Evolutionary conservation across 2,797 vertebrate genomes (phyloP).

Genomic region (Clarias fuscus): DNA sequence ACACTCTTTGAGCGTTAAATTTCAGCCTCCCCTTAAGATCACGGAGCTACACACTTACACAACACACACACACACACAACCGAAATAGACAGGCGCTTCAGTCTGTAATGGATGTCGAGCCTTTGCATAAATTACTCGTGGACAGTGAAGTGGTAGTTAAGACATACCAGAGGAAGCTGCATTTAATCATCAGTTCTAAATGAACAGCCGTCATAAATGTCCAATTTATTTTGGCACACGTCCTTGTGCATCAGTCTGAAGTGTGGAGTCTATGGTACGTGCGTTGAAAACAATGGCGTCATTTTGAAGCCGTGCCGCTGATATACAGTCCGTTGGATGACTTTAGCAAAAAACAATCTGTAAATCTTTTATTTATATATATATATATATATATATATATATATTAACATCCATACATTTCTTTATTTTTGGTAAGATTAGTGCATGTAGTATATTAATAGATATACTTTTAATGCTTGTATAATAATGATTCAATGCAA

Average conservation of each 20-base stretch:
- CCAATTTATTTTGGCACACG: background rate
- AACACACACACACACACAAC: background rate
- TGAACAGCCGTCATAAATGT: background rate
- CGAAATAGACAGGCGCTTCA: background rate
- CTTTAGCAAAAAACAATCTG: background rate
- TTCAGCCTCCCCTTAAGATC: background rate
- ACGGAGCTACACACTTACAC: background rate
- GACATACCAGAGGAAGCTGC: background rate
- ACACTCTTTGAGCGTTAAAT: background rate
- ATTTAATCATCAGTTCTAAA: background rate
- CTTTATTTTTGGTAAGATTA: no score
- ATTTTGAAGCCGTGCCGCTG: background rate
- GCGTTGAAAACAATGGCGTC: background rate
- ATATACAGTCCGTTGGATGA: background rate
- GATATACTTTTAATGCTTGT: background rate
- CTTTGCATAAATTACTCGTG: background rate
- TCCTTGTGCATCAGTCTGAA: background rate
- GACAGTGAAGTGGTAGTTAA: background rate
- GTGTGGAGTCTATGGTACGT: no score
- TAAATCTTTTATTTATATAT: background rate
- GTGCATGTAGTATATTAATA: background rate
- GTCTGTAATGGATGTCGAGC: background rate
- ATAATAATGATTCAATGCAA: background rate
- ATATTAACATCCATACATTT: no score
- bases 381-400: background rate